Percentiles rank a stretch among this genome's conserved stretches.
phyloP scores from a whole-genome alignment of 37 sponge, comb jelly and placozoan species.

The Ianthella basta region DNA sequence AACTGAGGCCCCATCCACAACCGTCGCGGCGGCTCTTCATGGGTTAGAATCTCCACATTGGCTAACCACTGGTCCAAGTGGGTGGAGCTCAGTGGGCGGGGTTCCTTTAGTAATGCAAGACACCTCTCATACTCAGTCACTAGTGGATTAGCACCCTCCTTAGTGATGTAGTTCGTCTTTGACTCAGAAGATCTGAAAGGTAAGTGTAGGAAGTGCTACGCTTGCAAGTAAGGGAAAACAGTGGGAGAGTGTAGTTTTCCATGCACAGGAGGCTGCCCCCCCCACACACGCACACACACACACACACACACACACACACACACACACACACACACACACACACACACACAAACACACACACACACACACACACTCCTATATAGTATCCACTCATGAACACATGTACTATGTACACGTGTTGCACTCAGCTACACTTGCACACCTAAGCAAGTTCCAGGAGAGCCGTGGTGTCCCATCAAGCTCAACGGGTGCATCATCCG shows the following conservation, averaged over 20 bases:
- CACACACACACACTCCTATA: no score
- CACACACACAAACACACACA: not conserved
- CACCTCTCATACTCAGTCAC: not conserved
- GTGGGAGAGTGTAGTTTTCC: no score
- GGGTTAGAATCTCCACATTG: slow-evolving; percentile 88
- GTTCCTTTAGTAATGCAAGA: not conserved
- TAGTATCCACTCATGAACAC: no score
- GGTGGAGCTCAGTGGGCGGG: not conserved
- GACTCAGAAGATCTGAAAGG: not conserved
- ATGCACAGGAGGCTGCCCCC: no score
- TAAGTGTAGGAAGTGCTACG: no score
- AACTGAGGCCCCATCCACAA: slow-evolving; percentile 99
- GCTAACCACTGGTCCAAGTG: slow-evolving; percentile 74
- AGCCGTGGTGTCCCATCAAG: slow-evolving; percentile 51
- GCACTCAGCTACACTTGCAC: not conserved
- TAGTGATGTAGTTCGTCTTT: not conserved
- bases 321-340: not conserved
- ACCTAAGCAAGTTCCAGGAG: slow-evolving; percentile 78
- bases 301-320: not conserved
- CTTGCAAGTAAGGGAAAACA: no score
- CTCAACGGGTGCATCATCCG: slow-evolving; percentile 78
- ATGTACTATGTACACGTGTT: no score
- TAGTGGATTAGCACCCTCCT: not conserved
- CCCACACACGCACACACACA: not conserved
- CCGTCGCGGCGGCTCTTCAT: slow-evolving; percentile 86